These are phyloP conservation scores for Graphium colonna DNA, from an alignment of 2,888 invertebrate genomes.

Conservation along the genomic window DNA sequence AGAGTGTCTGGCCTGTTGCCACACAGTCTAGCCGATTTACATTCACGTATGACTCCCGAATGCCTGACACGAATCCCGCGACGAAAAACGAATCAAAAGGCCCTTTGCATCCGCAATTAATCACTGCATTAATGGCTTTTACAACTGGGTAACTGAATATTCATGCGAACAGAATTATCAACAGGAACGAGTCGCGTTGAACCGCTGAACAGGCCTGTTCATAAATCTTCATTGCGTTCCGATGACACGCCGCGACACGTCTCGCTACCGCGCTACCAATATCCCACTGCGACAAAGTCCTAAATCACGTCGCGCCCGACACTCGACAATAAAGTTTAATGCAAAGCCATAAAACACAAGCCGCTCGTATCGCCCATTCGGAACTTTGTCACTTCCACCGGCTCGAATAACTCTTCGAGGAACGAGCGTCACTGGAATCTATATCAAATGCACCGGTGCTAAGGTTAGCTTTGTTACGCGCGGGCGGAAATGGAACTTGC, in stretches of 20 bases:
- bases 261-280: conserved; percentile 72
- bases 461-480: conserved; percentile 49
- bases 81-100: not conserved
- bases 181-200: conserved; percentile 48
- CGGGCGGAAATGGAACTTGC: conserved; percentile 55
- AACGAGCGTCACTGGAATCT: conserved; percentile 41
- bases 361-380: conserved; percentile 29
- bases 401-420: conserved; percentile 52
- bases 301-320: conserved; percentile 34
- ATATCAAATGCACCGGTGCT: conserved; percentile 41
- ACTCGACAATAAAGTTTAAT: conserved; percentile 11
- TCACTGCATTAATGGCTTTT: conserved; percentile 6
- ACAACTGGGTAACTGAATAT: conserved; percentile 47
- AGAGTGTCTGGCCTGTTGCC: not conserved
- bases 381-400: conserved; percentile 56
- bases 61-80: not conserved
- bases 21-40: not conserved
- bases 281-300: conserved; percentile 40
- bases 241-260: conserved; percentile 79
- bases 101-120: conserved; percentile 2
- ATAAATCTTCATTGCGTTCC: conserved; percentile 79
- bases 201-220: conserved; percentile 61
- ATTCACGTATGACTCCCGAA: not conserved
- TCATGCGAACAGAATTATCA: conserved; percentile 41
- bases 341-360: conserved; percentile 27